These are phyloP conservation scores for Helarctos malayanus DNA, from an alignment of 2,797 vertebrate species.

Conservation along the genomic window DNA sequence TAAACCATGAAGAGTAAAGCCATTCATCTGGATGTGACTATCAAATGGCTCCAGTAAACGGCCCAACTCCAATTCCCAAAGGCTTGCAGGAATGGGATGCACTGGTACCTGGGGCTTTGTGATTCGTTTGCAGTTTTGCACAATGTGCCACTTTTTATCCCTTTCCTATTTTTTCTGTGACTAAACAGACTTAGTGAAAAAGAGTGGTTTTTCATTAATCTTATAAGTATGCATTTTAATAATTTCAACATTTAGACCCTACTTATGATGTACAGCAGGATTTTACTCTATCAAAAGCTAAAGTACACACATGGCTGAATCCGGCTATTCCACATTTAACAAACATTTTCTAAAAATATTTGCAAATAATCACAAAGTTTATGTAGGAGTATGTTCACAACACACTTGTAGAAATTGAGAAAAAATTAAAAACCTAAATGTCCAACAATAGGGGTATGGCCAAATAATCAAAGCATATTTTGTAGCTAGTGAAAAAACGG, in stretches of 20 bases:
- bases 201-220: neutral
- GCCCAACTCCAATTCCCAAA: neutral
- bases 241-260: neutral
- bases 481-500: neutral
- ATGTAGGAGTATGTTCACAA: neutral
- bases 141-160: neutral
- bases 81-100: neutral
- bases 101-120: neutral
- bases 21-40: neutral
- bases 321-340: slow-evolving; percentile 21
- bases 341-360: neutral
- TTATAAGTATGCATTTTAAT: neutral
- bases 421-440: neutral
- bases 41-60: neutral
- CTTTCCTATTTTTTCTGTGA: neutral
- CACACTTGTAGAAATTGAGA: neutral
- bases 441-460: neutral
- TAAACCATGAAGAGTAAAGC: neutral
- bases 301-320: neutral
- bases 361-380: slow-evolving; percentile 27
- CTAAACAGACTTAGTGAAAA: neutral
- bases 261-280: neutral
- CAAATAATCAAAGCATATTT: slow-evolving; percentile 16
- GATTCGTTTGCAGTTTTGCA: neutral
- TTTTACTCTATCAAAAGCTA: neutral